phyloP scores from a whole-genome alignment of 1,140 invertebrate species.

The Meloidogyne chitwoodi region DNA sequence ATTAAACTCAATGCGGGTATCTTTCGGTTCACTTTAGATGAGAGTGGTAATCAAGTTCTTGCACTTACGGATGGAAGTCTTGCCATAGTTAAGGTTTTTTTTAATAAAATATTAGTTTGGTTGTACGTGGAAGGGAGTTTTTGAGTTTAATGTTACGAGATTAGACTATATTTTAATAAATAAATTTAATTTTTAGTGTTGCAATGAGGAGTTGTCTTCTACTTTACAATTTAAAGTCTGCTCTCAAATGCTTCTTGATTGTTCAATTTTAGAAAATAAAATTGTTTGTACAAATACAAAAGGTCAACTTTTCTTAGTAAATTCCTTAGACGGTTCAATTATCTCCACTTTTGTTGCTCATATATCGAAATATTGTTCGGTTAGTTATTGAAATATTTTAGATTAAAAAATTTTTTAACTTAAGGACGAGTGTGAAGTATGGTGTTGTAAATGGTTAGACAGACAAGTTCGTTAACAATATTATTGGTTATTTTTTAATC shows the following conservation, averaged over 20 bases:
- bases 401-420: not conserved
- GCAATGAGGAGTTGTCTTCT: not conserved
- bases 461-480: not conserved
- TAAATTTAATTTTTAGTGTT: not conserved
- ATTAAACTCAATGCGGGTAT: not conserved
- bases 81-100: not conserved
- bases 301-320: not conserved
- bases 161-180: no score
- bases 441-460: not conserved
- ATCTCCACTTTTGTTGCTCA: not conserved
- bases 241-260: not conserved
- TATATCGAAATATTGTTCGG: not conserved
- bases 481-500: no score
- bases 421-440: not conserved
- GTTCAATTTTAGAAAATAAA: not conserved
- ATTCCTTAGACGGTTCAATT: not conserved
- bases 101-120: no score
- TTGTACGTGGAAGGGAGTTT: no score
- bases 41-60: not conserved
- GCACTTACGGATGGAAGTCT: not conserved
- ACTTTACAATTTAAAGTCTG: not conserved
- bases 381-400: not conserved
- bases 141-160: no score
- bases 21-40: not conserved
- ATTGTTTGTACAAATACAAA: not conserved